Conservation (phyloP, 2,888 invertebrate genomes). For the Leptopilina myrica region DNA sequence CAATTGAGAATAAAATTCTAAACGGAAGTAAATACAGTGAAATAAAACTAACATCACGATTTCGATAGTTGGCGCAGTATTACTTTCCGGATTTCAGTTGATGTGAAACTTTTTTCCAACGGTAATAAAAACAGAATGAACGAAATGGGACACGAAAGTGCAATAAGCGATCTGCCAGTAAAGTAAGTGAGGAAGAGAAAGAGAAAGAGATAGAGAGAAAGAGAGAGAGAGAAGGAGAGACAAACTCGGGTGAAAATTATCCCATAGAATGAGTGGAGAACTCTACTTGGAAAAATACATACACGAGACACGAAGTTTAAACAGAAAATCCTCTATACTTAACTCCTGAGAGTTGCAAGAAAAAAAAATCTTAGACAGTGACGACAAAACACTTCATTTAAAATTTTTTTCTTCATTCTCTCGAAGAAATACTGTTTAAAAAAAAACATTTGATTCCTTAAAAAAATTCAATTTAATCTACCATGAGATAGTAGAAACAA, state of each 20-base stretch:
- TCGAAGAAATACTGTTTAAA: too few relatives aligned
- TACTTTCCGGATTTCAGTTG: neutral
- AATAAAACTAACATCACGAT: neutral
- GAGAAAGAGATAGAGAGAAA: neutral
- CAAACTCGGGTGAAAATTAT: constrained; percentile 22
- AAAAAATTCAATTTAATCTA: too few relatives aligned
- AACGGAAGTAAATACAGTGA: neutral
- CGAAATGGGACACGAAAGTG: constrained; percentile 26
- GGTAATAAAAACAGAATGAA: constrained; percentile 30
- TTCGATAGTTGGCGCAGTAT: constrained; percentile 2
- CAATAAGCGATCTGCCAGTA: constrained; percentile 14
- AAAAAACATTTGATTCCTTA: too few relatives aligned
- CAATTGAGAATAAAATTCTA: too few relatives aligned
- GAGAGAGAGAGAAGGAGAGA: neutral
- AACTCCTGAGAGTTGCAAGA: neutral
- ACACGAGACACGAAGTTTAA: constrained; percentile 12
- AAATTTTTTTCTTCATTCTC: neutral
- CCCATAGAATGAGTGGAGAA: neutral
- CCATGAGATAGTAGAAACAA: too few relatives aligned
- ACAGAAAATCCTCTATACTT: constrained; percentile 8
- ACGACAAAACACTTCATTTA: too few relatives aligned
- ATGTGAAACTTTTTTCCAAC: constrained; percentile 12
- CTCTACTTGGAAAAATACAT: constrained; percentile 28
- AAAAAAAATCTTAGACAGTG: neutral
- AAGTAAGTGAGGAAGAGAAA: neutral